These are phyloP conservation scores for Oryzias woworae DNA, from an alignment of 2,113 vertebrate genomes.

Conservation along the genomic window DNA sequence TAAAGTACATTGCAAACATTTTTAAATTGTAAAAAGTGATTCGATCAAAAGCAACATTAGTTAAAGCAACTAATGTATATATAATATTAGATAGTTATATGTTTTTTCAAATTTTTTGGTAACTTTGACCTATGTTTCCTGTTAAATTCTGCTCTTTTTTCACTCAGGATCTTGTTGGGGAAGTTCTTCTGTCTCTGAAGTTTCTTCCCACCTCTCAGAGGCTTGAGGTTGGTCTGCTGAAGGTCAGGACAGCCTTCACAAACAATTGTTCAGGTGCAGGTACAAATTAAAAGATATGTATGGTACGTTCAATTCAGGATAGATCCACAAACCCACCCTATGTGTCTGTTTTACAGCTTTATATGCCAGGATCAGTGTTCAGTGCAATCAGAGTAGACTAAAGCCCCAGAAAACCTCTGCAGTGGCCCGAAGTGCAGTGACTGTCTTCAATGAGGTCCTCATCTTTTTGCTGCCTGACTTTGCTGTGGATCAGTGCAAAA, in stretches of 20 bases:
- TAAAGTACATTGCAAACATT: too few species aligned
- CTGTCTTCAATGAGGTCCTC: constrained; percentile 78
- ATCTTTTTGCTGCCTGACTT: constrained; percentile 74
- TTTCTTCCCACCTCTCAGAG: constrained; percentile 80
- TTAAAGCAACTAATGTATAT: too few species aligned
- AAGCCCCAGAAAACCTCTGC: constrained; percentile 76
- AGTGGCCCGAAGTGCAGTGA: constrained; percentile 49
- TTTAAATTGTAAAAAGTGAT: too few species aligned
- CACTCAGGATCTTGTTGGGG: constrained; percentile 76
- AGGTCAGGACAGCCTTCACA: constrained; percentile 60
- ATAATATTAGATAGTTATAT: too few species aligned
- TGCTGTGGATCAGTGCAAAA: constrained; percentile 61
- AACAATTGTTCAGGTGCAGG: constrained; percentile 40
- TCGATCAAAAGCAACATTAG: too few species aligned
- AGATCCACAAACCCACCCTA: background rate
- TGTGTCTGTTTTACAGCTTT: constrained; percentile 60
- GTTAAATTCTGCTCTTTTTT: background rate
- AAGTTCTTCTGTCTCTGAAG: constrained; percentile 77
- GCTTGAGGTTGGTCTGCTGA: constrained; percentile 77
- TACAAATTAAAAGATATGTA: background rate
- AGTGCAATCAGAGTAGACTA: constrained; percentile 72
- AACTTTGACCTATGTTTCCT: background rate
- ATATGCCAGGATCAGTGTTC: constrained; percentile 70
- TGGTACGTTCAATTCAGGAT: background rate
- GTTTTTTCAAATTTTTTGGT: too few species aligned